These are phyloP conservation scores for Phocoena sinus DNA, from an alignment of 2,113 vertebrate genomes.

Conservation along the genomic window DNA sequence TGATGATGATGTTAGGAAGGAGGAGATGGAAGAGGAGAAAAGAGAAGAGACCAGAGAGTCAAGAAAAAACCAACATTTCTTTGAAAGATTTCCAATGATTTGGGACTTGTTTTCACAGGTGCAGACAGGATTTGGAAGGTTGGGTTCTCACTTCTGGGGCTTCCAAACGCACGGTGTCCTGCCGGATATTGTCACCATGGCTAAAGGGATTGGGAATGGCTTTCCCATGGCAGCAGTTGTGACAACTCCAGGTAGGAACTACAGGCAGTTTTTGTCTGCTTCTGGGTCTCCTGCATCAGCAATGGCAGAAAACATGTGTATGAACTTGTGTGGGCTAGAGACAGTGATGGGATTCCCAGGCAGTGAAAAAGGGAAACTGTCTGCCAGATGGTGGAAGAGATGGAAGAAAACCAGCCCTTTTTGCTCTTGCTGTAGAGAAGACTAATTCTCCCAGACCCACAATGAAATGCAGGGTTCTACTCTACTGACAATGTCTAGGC, in stretches of 20 bases:
- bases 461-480: background rate
- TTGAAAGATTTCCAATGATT: background rate
- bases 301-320: rapidly evolving
- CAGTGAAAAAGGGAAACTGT: background rate
- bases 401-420: background rate
- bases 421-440: background rate
- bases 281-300: background rate
- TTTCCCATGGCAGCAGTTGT: constrained; percentile 96
- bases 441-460: background rate
- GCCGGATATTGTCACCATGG: constrained; percentile 95
- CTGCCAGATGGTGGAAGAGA: background rate
- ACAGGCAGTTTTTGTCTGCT: background rate
- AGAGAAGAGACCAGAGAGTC: background rate
- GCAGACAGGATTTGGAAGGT: constrained; percentile 94
- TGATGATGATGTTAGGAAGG: background rate
- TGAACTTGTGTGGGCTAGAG: background rate
- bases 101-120: constrained; percentile 82
- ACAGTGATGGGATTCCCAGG: background rate
- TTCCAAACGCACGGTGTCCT: constrained; percentile 90
- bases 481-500: background rate
- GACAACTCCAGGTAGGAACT: constrained; percentile 87
- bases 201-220: constrained; percentile 97
- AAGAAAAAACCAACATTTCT: background rate
- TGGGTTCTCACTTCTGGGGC: constrained; percentile 95
- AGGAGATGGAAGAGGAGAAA: background rate